A percentile compares a stretch with the other conserved stretches of the same genome.
Conservation (phyloP, 2,113 vertebrate species). For the Cebidichthys violaceus region DNA sequence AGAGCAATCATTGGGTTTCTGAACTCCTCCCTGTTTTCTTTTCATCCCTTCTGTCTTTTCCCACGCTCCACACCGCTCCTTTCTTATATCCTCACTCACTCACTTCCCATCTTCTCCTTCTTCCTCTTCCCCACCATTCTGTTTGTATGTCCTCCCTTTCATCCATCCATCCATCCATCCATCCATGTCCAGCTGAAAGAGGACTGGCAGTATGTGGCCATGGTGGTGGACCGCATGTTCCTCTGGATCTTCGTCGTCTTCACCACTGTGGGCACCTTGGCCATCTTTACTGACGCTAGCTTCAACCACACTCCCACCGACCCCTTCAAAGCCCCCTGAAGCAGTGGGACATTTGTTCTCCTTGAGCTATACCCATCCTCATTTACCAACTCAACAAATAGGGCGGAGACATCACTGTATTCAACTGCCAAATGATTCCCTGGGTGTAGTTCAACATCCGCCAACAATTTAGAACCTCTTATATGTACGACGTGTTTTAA, state of each 20-base stretch:
- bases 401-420: neutral
- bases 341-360: neutral
- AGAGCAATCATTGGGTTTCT: neutral
- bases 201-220: conserved; percentile 89
- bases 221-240: conserved; percentile 88
- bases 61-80: neutral
- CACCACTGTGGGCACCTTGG: conserved; percentile 85
- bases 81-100: neutral
- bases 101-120: neutral
- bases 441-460: neutral
- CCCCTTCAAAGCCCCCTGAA: conserved; percentile 79
- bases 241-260: conserved; percentile 86
- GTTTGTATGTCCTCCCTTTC: neutral
- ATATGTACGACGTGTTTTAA: neutral
- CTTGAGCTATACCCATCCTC: neutral
- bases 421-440: neutral
- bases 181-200: conserved; percentile 78
- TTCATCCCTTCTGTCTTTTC: neutral
- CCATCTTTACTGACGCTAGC: conserved; percentile 83
- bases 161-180: neutral
- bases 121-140: too few relatives aligned
- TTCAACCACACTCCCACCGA: conserved; percentile 83
- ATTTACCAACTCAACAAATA: neutral
- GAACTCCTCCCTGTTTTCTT: neutral
- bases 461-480: neutral